Evolutionary conservation across 2,888 invertebrate genomes (phyloP).

Genomic region (Acanthosepion esculentum): DNA sequence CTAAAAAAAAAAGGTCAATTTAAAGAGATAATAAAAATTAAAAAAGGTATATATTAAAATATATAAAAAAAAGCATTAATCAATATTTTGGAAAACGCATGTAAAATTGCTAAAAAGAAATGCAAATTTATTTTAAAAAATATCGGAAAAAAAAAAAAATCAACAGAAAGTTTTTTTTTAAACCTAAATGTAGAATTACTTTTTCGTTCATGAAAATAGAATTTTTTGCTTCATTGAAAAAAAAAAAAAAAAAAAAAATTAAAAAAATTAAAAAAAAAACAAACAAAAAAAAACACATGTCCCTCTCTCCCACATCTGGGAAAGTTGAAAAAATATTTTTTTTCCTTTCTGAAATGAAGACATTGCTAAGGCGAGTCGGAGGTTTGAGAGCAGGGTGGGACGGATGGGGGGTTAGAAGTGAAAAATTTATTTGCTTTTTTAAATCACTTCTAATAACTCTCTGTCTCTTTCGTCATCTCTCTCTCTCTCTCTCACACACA

Average conservation of each 20-base stretch:
- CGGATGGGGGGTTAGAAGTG: not conserved
- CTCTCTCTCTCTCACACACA: too few species aligned
- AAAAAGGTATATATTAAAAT: not conserved
- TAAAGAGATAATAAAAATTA: not conserved
- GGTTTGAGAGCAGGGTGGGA: not conserved
- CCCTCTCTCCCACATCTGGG: not conserved
- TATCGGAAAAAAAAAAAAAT: not conserved
- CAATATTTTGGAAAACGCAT: not conserved
- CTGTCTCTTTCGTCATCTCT: not conserved
- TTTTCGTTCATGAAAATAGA: constrained; percentile 1
- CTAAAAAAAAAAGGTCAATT: not conserved
- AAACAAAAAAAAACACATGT: not conserved
- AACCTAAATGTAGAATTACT: constrained; percentile 2
- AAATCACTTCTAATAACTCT: not conserved
- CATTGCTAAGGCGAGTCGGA: not conserved
- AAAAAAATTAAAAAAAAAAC: not conserved
- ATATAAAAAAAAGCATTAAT: not conserved
- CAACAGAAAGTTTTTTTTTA: not conserved
- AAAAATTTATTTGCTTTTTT: constrained; percentile 20
- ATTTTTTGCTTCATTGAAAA: not conserved
- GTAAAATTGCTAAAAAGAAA: not conserved
- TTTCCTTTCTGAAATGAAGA: not conserved
- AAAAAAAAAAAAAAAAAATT: not conserved
- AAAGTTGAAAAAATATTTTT: not conserved
- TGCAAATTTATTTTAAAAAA: not conserved